Base-by-base conservation (phyloP, 2,888 invertebrate genomes). In the Nemapogon koenigi region DNA sequence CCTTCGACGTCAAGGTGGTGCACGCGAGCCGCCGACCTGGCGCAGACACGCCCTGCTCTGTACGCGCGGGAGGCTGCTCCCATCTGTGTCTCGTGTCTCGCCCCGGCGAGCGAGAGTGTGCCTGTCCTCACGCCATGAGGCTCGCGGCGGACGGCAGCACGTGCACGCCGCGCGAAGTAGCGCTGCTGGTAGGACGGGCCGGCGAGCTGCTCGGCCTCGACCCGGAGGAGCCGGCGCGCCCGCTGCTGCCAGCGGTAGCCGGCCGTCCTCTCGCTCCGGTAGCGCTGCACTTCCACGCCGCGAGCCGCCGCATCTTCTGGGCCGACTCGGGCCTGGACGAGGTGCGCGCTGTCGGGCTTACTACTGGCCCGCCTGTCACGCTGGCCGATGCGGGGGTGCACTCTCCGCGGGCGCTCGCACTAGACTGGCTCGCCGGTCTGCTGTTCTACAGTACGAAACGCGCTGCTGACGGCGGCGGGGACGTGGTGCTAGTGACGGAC, bases 111-210 rank as follows among this genome's bases (percentile, higher is more conserved):
- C 86, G 82, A 50, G 81, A 79, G 46, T 94, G 94, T 68, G 91
- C 90, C 45, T 94, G 93, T 59, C 93, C 93, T 14, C 93, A 94
- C 71, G 85, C 94, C 37, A 93, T 91, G 90, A 84, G 88, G 28
- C 73, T 94, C 17, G 82, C 82, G 40, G 46, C 59, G 0, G 88
- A 92, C 60, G 73, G 82, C 39, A 71, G 67, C 47, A 88, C 84
- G n/a, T 89, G 89, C 57, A 73, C 73, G 82, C 89, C 85, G 41
- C 90, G 92, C 65, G 90, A 91, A 62, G 83, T 84, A 52, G 89
- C 94, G 39, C 66, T 94, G 44, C 73, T 94, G 46, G 87, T 93
- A 53, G 88, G 89, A 2, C 81, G 87, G 53, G 76, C 82, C 26
- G 87, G 86, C 49, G 90, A 90, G 71, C 89, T 95, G 48, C 84